A percentile compares a stretch with the other conserved stretches of the same genome.
Evolutionary conservation across 2,113 vertebrate genomes (phyloP).

Genomic region (Jacana jacana): DNA sequence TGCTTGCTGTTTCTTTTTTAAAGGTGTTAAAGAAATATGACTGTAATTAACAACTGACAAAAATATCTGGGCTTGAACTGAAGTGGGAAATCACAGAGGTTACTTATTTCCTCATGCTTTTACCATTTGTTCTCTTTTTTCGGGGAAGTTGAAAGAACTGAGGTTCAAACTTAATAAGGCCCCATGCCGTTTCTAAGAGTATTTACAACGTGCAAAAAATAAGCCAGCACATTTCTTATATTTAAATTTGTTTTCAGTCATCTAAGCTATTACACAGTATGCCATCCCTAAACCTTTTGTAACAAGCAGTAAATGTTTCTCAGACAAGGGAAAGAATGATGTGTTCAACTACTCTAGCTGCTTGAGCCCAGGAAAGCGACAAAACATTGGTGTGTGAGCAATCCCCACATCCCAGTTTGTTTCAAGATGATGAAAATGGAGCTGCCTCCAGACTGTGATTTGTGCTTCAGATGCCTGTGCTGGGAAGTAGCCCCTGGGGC

Average conservation of each 20-base stretch:
- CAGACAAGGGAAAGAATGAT: slow-evolving; percentile 71
- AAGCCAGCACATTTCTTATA: slow-evolving; percentile 75
- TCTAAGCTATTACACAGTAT: slow-evolving; percentile 77
- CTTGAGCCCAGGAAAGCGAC: slow-evolving; percentile 59
- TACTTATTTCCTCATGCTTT: slow-evolving; percentile 90
- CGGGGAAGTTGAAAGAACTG: slow-evolving; percentile 77
- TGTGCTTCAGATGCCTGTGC: background rate
- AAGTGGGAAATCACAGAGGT: slow-evolving; percentile 93
- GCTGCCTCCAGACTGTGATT: slow-evolving; percentile 4
- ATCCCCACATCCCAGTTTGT: slow-evolving; percentile 24
- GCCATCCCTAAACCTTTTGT: slow-evolving; percentile 76
- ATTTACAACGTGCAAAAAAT: slow-evolving; percentile 77
- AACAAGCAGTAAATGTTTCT: slow-evolving; percentile 74
- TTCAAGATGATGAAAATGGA: background rate
- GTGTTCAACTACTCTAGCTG: slow-evolving; percentile 71
- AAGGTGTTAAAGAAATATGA: slow-evolving; percentile 90
- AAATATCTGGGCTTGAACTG: slow-evolving; percentile 92
- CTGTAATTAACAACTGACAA: slow-evolving; percentile 97
- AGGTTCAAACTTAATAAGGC: slow-evolving; percentile 84
- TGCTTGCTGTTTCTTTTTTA: slow-evolving; percentile 81
- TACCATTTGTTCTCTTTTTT: slow-evolving; percentile 86
- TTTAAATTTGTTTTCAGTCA: slow-evolving; percentile 85
- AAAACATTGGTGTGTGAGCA: slow-evolving; percentile 66
- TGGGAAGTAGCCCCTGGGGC: slow-evolving; percentile 29
- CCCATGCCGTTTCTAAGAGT: slow-evolving; percentile 76